Evolutionary conservation across 2,113 vertebrate genomes (phyloP).

Genomic region (Phaetusa simplex): DNA sequence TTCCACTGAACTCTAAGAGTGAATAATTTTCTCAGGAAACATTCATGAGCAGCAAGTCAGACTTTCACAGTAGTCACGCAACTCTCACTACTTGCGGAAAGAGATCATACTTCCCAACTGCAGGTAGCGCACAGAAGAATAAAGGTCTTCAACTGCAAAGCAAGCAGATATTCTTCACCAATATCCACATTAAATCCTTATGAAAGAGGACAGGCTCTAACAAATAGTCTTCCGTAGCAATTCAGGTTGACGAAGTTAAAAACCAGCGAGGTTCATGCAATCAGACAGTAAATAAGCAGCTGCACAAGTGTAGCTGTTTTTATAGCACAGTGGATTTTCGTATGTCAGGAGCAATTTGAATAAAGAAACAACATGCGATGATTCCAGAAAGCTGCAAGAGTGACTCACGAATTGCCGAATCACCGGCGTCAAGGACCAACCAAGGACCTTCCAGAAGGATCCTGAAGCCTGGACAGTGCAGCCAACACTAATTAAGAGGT

Average conservation of each 20-base stretch:
- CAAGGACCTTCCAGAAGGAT: neutral
- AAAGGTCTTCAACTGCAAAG: neutral
- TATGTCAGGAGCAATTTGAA: neutral
- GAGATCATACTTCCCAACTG: fast-evolving
- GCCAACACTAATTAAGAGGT: neutral
- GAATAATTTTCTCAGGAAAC: neutral
- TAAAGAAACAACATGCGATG: neutral
- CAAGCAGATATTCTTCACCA: neutral
- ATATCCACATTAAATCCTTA: neutral
- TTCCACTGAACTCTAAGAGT: neutral
- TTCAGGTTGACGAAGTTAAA: neutral
- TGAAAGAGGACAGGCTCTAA: neutral
- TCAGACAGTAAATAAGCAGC: neutral
- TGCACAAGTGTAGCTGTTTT: neutral
- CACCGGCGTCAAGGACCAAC: neutral
- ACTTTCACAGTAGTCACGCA: fast-evolving
- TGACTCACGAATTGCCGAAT: neutral
- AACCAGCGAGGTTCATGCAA: neutral
- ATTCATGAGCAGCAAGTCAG: neutral
- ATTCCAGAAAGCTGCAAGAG: neutral
- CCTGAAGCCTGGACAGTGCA: neutral
- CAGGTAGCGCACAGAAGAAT: fast-evolving
- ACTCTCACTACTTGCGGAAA: neutral
- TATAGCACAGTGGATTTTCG: neutral
- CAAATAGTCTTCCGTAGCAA: neutral